A percentile compares a stretch with the other conserved stretches of the same genome.
These are phyloP conservation scores for Eucidaris tribuloides DNA, from an alignment of 35 echinoderm and acorn worm species.

Conservation along the genomic window DNA sequence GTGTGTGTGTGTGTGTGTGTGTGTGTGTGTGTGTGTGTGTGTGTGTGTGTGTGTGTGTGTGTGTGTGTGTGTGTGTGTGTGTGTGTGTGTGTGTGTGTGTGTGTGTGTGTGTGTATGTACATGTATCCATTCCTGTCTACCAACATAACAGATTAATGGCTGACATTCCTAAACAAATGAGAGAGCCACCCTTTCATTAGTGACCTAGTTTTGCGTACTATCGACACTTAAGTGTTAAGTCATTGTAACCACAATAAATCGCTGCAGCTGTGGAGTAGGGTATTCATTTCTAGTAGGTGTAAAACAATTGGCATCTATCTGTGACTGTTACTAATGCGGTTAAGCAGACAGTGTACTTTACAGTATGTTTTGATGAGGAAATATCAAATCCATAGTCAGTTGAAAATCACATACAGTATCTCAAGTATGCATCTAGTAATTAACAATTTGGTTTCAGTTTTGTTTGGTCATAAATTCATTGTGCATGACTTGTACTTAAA, in stretches of 20 bases:
- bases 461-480: too few relatives aligned
- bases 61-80: not conserved
- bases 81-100: not conserved
- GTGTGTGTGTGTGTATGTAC: not conserved
- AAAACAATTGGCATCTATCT: not conserved
- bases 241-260: too few relatives aligned
- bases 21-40: not conserved
- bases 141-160: too few relatives aligned
- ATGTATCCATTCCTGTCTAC: not conserved
- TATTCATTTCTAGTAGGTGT: too few relatives aligned
- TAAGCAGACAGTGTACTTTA: not conserved
- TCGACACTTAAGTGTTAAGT: too few relatives aligned
- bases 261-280: too few relatives aligned
- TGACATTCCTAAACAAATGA: too few relatives aligned
- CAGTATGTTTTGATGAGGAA: not conserved
- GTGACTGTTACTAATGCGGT: not conserved
- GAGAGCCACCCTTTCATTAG: too few relatives aligned
- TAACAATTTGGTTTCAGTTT: too few relatives aligned
- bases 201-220: too few relatives aligned
- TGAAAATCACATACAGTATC: not conserved
- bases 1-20: slow-evolving; percentile 14
- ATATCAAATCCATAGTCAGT: not conserved
- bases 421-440: too few relatives aligned
- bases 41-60: not conserved
- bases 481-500: too few relatives aligned